Base-by-base conservation (phyloP, 2,888 invertebrate species). In the Thelaira solivaga region DNA sequence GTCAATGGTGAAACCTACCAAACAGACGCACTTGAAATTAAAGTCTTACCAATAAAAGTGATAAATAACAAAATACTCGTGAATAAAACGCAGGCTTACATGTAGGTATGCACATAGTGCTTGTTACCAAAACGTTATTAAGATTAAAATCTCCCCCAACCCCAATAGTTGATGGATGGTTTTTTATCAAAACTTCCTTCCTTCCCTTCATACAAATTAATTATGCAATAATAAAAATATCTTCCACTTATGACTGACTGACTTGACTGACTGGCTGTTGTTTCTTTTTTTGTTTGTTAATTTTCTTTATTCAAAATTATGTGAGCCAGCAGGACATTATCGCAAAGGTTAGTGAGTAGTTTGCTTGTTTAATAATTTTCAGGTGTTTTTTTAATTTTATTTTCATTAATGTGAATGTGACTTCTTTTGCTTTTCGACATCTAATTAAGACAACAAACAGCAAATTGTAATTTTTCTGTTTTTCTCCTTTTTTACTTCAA, bases 101-200 rank as follows among this genome's bases (percentile, higher is more conserved):
- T 41, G 41, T 22, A 26, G 1, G 1, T 16, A 53, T 24, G 16
- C 6, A n/a, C n/a, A 18, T 3, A 7, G 8, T 26, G 22, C 13
- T 43, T n/a, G 10, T 7, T 16, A 31, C 49, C 16, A 4, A 29
- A 18, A 53, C 39, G 47, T 72, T 34, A 34, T 68, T 69, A 49
- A 62, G 82, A 82, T 82, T 43, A 74, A 75, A 81, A 81, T 82
- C 82, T 82, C 59, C 81, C 81, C 82, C 82, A 43, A 36, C 64
- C n/a, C n/a, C 64, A 76, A 81, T 82, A 74, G 79, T 82, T 86
- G 86, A 86, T 87, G 85, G 81, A 86, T 86, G 85, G 76, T 68
- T 71, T 62, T 16, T n/a, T 55, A 53, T 45, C n/a, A 31, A 61
- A 55, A 34, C 45, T 26, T 29, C 36, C 47, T 11, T 29, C 16